Evolutionary conservation across 2,797 vertebrate genomes (phyloP).

Genomic region (Platyrinchus mystaceus): DNA sequence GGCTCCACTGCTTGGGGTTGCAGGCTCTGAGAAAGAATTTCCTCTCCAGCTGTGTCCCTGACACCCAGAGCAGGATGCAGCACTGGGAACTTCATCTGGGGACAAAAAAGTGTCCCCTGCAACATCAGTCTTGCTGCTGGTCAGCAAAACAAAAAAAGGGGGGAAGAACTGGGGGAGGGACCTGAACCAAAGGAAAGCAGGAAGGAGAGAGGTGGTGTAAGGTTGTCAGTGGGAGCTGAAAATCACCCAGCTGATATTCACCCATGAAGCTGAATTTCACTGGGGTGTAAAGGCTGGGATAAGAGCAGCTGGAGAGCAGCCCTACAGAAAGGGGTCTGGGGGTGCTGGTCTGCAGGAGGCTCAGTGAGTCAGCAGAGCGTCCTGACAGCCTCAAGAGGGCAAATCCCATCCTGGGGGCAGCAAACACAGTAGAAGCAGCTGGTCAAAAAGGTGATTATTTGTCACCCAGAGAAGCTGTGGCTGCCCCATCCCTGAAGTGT

Average conservation of each 20-base stretch:
- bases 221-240: background rate
- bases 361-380: background rate
- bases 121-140: background rate
- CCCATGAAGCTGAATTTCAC: background rate
- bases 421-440: background rate
- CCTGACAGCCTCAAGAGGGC: background rate
- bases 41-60: background rate
- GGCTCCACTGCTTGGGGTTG: background rate
- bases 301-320: background rate
- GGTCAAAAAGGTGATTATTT: background rate
- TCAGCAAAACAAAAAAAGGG: accelerated
- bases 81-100: background rate
- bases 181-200: background rate
- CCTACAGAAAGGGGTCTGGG: background rate
- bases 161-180: accelerated
- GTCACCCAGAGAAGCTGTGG: background rate
- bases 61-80: background rate
- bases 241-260: background rate
- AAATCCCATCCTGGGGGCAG: background rate
- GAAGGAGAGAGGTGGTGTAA: background rate
- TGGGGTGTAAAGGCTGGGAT: background rate
- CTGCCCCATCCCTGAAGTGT: background rate
- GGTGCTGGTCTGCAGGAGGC: background rate
- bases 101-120: background rate
- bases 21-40: background rate